Conservation (phyloP, 2,113 vertebrate species). For the Jaculus jaculus region DNA sequence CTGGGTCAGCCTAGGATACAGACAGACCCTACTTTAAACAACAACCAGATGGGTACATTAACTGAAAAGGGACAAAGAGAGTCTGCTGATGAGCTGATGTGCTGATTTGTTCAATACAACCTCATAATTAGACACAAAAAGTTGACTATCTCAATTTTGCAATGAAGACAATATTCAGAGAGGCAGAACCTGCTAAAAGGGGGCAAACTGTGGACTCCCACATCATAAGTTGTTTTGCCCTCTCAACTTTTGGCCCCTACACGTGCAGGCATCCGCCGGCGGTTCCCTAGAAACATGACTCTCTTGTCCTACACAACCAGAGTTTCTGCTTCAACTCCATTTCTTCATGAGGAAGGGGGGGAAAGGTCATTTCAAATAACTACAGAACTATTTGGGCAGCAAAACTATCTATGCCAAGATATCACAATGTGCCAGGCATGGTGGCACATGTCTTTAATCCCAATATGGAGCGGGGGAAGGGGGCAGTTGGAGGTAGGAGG, state of each 20-base stretch:
- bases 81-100: not conserved
- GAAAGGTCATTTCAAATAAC: not conserved
- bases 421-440: not conserved
- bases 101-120: not conserved
- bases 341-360: not conserved
- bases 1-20: too few relatives aligned
- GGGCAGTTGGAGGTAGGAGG: too few relatives aligned
- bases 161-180: not conserved
- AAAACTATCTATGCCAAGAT: not conserved
- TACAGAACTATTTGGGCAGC: not conserved
- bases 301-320: not conserved
- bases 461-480: too few relatives aligned
- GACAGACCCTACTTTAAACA: too few relatives aligned
- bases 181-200: not conserved
- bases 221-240: not conserved
- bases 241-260: not conserved
- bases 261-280: not conserved
- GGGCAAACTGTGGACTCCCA: not conserved
- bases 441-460: too few relatives aligned
- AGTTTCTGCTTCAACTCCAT: conserved; percentile 12
- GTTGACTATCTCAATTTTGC: not conserved
- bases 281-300: not conserved
- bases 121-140: not conserved
- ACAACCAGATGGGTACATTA: not conserved
- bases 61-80: not conserved